Base-by-base conservation (phyloP, 2,888 invertebrate species). In the Dendrolimus pini region DNA sequence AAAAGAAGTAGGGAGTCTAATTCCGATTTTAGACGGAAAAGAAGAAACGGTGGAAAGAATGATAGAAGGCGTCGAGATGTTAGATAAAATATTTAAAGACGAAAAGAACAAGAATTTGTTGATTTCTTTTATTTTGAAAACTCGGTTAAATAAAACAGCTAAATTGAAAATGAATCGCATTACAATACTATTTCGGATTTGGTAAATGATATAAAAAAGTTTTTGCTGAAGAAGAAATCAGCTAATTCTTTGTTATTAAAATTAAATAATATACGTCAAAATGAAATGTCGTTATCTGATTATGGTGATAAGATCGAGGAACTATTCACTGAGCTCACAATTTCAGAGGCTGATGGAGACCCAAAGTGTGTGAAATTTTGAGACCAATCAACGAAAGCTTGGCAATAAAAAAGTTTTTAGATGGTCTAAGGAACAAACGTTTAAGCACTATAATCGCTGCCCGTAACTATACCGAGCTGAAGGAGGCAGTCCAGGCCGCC, bases 1-100 rank as follows among this genome's bases (percentile, higher is more conserved):
- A 41, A 54, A 54, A 54, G 41, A 10, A 54, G 54, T 41, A 13
- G 30, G 18, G 30, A 6, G 30, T 7, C 18, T 54, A n/a, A 18
- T 54, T 7, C 54, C 54, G 18, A 41, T 54, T 10, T 41, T 54
- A 41, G 41, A 53, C 47, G 41, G 53, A 42, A n/a, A 53, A 41
- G 42, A 55, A 10, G n/a, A 14, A 14, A 18, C 12, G 18, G 52
- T 54, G 7, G 52, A 47, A 18, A 47, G 12, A 18, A 14, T 56
- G 52, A 56, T 56, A 14, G 14, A 14, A 12, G 56, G 30, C 12
- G 52, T 56, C 18, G 56, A 56, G 12, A 30, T 56, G 10, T 56
- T 52, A 7, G 52, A 52, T 52, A 14, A 8, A 8, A 18, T 52
- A 18, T 42, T 55, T 41, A 47, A 52, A 10, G 56, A 56, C 3